Percentiles rank a stretch among this genome's conserved stretches.
Conservation (phyloP, 2,797 vertebrate species). For the Heterohyrax brucei region DNA sequence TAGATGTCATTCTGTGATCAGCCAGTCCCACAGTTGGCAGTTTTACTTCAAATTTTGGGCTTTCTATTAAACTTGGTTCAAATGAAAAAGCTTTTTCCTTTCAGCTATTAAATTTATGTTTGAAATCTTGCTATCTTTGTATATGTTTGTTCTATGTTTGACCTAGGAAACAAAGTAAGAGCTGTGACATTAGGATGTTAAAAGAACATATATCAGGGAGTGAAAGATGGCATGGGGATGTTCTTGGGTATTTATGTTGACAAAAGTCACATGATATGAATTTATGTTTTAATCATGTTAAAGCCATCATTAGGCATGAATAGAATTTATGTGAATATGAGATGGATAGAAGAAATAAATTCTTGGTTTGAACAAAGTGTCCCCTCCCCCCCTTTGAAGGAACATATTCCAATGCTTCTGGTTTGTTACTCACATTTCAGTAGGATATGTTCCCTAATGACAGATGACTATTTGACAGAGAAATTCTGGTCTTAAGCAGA, state of each 20-base stretch:
- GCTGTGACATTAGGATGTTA: slow-evolving; percentile 73
- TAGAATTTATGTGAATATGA: slow-evolving; percentile 85
- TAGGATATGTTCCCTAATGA: slow-evolving; percentile 86
- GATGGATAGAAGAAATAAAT: slow-evolving; percentile 66
- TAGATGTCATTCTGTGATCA: slow-evolving; percentile 17
- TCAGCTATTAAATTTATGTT: slow-evolving; percentile 76
- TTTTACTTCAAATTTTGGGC: slow-evolving; percentile 73
- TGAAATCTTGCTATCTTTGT: slow-evolving; percentile 80
- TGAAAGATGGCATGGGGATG: slow-evolving; percentile 51
- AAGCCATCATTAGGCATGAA: slow-evolving; percentile 85
- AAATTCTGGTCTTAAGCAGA: slow-evolving; percentile 91
- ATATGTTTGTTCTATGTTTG: slow-evolving; percentile 73
- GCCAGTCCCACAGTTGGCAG: slow-evolving; percentile 55
- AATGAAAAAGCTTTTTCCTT: slow-evolving; percentile 79
- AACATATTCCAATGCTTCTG: slow-evolving; percentile 82
- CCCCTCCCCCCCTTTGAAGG: slow-evolving; percentile 80
- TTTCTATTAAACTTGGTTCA: slow-evolving; percentile 79
- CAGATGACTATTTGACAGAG: slow-evolving; percentile 92
- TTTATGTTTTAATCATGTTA: slow-evolving; percentile 79
- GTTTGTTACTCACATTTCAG: slow-evolving; percentile 87
- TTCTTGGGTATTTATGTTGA: slow-evolving; percentile 79
- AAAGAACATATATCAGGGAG: slow-evolving; percentile 75
- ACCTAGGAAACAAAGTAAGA: slow-evolving; percentile 72
- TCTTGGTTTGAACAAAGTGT: slow-evolving; percentile 79
- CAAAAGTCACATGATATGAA: slow-evolving; percentile 74